phyloP scores from a whole-genome alignment of 2,113 vertebrate species.

The Heterotilapia buettikoferi region DNA sequence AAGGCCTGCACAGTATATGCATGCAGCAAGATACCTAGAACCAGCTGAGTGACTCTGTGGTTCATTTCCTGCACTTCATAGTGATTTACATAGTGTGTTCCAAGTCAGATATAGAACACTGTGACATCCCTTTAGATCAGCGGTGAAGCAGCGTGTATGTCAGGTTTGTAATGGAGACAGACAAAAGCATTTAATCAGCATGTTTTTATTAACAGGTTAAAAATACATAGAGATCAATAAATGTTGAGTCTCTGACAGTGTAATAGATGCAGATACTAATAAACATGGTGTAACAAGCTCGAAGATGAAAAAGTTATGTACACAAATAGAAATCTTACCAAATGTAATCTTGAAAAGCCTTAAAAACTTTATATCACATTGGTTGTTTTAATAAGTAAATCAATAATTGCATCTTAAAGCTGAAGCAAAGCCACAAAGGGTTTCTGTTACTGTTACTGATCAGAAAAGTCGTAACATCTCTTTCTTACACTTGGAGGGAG shows the following conservation, averaged over 20 bases:
- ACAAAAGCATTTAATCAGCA: rapidly evolving
- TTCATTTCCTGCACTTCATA: neutral
- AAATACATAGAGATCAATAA: neutral
- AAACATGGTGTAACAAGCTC: neutral
- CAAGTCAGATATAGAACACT: neutral
- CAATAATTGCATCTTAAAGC: neutral
- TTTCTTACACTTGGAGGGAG: neutral
- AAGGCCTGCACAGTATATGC: neutral
- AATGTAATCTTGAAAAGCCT: neutral
- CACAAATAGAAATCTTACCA: neutral
- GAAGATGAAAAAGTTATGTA: neutral
- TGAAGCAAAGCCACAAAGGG: neutral
- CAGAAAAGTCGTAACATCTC: neutral
- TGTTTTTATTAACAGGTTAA: neutral
- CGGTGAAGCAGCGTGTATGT: neutral
- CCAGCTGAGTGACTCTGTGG: neutral
- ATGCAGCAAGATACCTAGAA: neutral
- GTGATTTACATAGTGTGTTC: neutral
- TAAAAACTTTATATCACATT: rapidly evolving
- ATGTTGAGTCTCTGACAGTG: neutral
- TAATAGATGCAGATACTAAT: neutral
- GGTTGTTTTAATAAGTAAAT: neutral
- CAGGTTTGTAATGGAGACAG: neutral
- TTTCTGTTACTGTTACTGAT: neutral
- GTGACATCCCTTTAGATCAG: neutral